These are phyloP conservation scores for Glaucopsyche alexis DNA, from an alignment of 2,888 invertebrate genomes.

Conservation along the genomic window DNA sequence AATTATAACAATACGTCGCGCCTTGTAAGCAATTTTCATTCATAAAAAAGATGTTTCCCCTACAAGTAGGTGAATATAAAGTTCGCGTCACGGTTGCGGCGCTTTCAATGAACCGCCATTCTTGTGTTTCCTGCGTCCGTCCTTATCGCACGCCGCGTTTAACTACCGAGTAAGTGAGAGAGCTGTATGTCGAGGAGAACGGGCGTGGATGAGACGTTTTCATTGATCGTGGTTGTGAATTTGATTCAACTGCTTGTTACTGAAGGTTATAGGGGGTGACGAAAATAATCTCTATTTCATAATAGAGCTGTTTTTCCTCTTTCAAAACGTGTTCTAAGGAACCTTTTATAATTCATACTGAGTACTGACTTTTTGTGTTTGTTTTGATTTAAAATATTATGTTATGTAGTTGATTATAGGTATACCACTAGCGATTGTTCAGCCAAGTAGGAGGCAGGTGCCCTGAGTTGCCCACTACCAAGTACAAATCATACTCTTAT, in stretches of 20 bases:
- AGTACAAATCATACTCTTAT: too few relatives aligned
- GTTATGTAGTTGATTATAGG: too few relatives aligned
- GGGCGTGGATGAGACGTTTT: slow-evolving; percentile 52
- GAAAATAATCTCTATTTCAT: not conserved
- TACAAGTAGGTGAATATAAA: slow-evolving; percentile 7
- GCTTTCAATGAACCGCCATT: slow-evolving; percentile 64
- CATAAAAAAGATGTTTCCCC: slow-evolving; percentile 17
- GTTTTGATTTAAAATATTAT: too few relatives aligned
- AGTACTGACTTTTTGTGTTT: too few relatives aligned
- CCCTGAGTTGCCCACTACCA: too few relatives aligned
- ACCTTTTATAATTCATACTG: too few relatives aligned
- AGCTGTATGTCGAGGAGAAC: slow-evolving; percentile 43
- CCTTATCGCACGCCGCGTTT: slow-evolving; percentile 49
- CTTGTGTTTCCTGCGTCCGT: slow-evolving; percentile 63
- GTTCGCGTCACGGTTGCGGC: slow-evolving; percentile 24
- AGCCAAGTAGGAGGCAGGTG: too few relatives aligned
- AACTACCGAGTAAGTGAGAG: slow-evolving; percentile 45
- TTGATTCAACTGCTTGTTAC: slow-evolving; percentile 41
- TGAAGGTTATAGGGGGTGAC: slow-evolving; percentile 27
- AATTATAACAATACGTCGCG: not conserved
- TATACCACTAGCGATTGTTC: too few relatives aligned
- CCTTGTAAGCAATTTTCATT: slow-evolving; percentile 12
- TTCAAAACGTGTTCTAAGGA: not conserved
- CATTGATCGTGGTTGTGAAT: slow-evolving; percentile 51
- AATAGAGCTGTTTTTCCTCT: not conserved